Percentiles rank a stretch among this genome's conserved stretches.
phyloP scores from a whole-genome alignment of 1,140 invertebrate genomes.

The Bombus terrestris region DNA sequence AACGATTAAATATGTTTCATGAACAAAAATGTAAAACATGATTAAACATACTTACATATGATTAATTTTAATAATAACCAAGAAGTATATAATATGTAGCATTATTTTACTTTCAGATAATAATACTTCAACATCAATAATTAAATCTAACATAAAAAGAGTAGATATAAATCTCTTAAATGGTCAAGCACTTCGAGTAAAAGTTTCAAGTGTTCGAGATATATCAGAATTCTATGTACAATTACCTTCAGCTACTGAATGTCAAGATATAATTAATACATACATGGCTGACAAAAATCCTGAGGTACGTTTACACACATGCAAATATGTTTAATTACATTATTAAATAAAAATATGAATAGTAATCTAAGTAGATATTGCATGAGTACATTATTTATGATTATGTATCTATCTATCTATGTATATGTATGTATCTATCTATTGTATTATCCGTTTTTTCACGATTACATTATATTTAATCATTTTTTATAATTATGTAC shows the following conservation, averaged over 20 bases:
- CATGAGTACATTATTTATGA: not conserved
- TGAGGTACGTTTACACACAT: slow-evolving; percentile 64
- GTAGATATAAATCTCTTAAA: slow-evolving; percentile 76
- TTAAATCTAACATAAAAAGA: slow-evolving; percentile 47
- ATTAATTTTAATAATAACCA: not conserved
- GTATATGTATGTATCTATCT: no score
- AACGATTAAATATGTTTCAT: not conserved
- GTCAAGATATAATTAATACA: slow-evolving; percentile 64
- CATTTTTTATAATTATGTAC: no score
- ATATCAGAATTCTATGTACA: slow-evolving; percentile 78
- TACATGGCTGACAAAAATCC: slow-evolving; percentile 72
- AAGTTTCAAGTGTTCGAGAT: slow-evolving; percentile 75
- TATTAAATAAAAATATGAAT: slow-evolving; percentile 7
- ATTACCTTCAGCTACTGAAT: slow-evolving; percentile 72
- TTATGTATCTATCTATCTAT: not conserved
- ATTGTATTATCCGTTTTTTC: no score
- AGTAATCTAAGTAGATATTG: not conserved
- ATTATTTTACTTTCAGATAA: slow-evolving; percentile 42
- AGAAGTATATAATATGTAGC: not conserved
- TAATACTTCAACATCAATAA: slow-evolving; percentile 4
- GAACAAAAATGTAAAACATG: not conserved
- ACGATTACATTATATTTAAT: no score
- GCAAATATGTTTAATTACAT: slow-evolving; percentile 6
- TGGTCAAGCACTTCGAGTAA: slow-evolving; percentile 76
- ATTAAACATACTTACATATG: not conserved